These are phyloP conservation scores for Sclerodermus sp. DNA, from an alignment of 2,888 invertebrate genomes.

Conservation along the genomic window DNA sequence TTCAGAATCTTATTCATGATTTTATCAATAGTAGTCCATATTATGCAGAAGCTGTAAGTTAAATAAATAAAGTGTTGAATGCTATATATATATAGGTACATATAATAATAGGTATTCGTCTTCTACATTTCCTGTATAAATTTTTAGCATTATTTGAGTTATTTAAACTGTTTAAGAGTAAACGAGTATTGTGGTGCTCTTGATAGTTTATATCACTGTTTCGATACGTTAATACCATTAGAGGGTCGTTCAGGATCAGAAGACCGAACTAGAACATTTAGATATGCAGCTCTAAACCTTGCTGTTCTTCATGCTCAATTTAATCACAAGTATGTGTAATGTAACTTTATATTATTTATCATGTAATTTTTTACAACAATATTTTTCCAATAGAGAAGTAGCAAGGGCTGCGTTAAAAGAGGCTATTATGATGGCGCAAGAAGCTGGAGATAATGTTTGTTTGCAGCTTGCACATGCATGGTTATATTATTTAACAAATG, in stretches of 20 bases:
- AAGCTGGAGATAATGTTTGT: conserved; percentile 83
- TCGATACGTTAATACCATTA: conserved; percentile 66
- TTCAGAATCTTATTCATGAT: conserved; percentile 74
- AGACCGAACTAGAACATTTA: conserved; percentile 68
- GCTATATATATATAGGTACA: conserved; percentile 4
- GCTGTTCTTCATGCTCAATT: conserved; percentile 87
- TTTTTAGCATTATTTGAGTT: conserved; percentile 85
- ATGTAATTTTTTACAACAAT: conserved; percentile 2
- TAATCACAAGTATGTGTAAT: conserved; percentile 73
- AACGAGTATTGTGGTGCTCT: conserved; percentile 84
- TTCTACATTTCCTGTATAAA: conserved; percentile 1
- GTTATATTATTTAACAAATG: conserved; percentile 67
- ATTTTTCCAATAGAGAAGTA: conserved; percentile 64
- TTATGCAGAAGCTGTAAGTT: conserved; percentile 80
- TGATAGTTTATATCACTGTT: conserved; percentile 80
- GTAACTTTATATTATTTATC: conserved; percentile 4
- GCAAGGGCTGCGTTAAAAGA: conserved; percentile 82
- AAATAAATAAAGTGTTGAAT: conserved; percentile 3
- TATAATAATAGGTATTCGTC: no score
- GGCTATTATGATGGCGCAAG: conserved; percentile 84
- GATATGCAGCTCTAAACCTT: conserved; percentile 89
- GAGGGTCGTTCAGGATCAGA: conserved; percentile 58
- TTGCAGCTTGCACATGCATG: conserved; percentile 84
- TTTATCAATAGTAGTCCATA: conserved; percentile 77
- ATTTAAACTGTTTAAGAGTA: conserved; percentile 83